phyloP scores from a whole-genome alignment of 2,113 vertebrate genomes.

The Grus americana region DNA sequence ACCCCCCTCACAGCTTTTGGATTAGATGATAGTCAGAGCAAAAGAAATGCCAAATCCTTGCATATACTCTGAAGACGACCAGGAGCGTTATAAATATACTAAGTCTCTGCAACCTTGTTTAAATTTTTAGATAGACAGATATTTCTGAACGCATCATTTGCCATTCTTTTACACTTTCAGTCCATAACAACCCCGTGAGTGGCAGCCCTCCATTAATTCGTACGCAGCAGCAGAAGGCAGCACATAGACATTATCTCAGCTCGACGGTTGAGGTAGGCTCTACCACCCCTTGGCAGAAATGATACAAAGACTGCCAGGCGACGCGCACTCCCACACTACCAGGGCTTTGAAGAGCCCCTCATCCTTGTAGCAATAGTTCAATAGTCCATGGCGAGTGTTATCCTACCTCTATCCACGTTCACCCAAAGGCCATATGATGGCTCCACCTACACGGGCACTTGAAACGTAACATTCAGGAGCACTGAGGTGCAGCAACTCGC shows the following conservation, averaged over 20 bases:
- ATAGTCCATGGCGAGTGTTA: fast-evolving
- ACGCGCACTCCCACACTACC: fast-evolving
- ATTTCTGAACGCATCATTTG: neutral
- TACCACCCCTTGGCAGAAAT: neutral
- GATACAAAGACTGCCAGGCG: fast-evolving
- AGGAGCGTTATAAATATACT: neutral
- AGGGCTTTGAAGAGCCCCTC: neutral
- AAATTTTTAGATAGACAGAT: neutral
- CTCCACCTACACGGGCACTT: neutral
- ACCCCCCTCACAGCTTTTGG: neutral
- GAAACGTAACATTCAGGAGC: neutral
- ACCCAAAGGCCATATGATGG: neutral
- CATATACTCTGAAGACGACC: neutral
- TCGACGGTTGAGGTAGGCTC: neutral
- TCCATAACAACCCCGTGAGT: fast-evolving
- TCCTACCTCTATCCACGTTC: fast-evolving
- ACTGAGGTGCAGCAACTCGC: neutral
- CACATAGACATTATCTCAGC: fast-evolving
- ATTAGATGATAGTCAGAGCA: neutral
- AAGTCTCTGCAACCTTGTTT: neutral
- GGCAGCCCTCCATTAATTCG: neutral
- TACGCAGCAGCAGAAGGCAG: neutral
- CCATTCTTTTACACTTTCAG: neutral
- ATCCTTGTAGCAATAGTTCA: neutral
- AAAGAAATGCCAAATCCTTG: neutral